Percentiles rank a stretch among this genome's conserved stretches.
phyloP scores from a whole-genome alignment of 30 jellyfish, hydroid and myxozoan species.

The Hydractinia echinata region DNA sequence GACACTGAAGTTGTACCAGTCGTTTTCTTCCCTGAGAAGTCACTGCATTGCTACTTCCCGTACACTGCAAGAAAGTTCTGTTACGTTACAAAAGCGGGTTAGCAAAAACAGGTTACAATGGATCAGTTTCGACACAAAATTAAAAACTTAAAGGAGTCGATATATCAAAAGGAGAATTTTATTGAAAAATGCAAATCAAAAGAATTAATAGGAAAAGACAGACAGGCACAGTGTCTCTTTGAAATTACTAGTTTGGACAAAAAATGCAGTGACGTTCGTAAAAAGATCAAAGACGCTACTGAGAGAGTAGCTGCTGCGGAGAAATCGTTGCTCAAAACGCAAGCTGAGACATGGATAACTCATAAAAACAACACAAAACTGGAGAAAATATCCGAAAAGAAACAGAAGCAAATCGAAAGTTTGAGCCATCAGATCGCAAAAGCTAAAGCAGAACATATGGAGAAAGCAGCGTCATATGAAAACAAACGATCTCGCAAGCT shows the following conservation, averaged over 20 bases:
- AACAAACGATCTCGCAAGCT: not conserved
- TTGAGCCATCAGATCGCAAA: not conserved
- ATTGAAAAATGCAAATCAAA: too few relatives aligned
- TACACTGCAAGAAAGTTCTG: too few relatives aligned
- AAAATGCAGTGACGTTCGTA: not conserved
- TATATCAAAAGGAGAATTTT: too few relatives aligned
- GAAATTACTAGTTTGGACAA: not conserved
- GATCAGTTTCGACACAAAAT: too few relatives aligned
- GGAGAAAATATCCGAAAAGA: not conserved
- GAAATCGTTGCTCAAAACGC: not conserved
- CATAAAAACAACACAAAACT: not conserved
- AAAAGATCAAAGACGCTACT: not conserved
- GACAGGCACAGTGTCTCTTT: not conserved
- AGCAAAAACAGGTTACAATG: too few relatives aligned
- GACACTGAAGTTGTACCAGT: too few relatives aligned
- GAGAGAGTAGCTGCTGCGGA: not conserved
- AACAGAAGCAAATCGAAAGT: not conserved
- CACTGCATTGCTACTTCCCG: too few relatives aligned
- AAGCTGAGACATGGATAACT: not conserved
- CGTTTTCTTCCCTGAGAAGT: too few relatives aligned
- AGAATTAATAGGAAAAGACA: not conserved
- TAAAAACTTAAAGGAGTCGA: too few relatives aligned
- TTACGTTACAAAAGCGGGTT: too few relatives aligned
- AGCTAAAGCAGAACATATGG: conserved; percentile 11
- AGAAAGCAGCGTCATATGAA: not conserved